A percentile compares a stretch with the other conserved stretches of the same genome.
These are phyloP conservation scores for Elmis aenea DNA, from an alignment of 2,888 invertebrate species.

Conservation along the genomic window DNA sequence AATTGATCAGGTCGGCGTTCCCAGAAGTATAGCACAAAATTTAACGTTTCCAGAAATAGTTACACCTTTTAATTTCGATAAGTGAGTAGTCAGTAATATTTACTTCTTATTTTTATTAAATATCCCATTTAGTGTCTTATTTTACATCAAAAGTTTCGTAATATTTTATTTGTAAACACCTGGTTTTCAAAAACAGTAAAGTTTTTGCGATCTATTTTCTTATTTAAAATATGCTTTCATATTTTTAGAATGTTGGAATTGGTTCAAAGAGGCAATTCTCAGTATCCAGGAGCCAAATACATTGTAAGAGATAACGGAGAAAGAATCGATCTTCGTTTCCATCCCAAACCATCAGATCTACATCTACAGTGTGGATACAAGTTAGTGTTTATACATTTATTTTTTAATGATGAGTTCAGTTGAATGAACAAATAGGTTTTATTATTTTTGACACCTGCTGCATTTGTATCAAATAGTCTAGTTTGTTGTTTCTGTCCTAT, in stretches of 20 bases:
- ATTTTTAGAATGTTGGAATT: slow-evolving; percentile 70
- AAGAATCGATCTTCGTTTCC: slow-evolving; percentile 95
- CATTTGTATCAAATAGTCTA: slow-evolving; percentile 4
- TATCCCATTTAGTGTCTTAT: slow-evolving; percentile 1
- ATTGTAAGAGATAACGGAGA: slow-evolving; percentile 98
- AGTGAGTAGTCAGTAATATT: slow-evolving; percentile 48
- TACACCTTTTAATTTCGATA: slow-evolving; percentile 98
- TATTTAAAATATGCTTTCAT: not conserved
- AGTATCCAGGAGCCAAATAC: slow-evolving; percentile 99
- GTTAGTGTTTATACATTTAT: slow-evolving; percentile 26
- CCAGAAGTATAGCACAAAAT: slow-evolving; percentile 96
- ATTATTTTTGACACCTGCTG: too few species aligned
- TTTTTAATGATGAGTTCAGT: not conserved
- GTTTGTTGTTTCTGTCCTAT: slow-evolving; percentile 11
- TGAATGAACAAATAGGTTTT: not conserved
- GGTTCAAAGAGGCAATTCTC: slow-evolving; percentile 93
- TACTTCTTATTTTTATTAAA: slow-evolving; percentile 1
- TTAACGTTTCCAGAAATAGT: slow-evolving; percentile 99
- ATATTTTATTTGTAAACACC: slow-evolving; percentile 1
- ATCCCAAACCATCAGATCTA: slow-evolving; percentile 95
- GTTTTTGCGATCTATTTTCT: not conserved
- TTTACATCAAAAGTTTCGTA: not conserved
- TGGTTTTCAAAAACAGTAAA: not conserved
- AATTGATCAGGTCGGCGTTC: slow-evolving; percentile 97
- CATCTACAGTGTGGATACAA: slow-evolving; percentile 94